A percentile compares a stretch with the other conserved stretches of the same genome.
Evolutionary conservation across 2,113 vertebrate species (phyloP).

Genomic region (Oryzias javanicus): DNA sequence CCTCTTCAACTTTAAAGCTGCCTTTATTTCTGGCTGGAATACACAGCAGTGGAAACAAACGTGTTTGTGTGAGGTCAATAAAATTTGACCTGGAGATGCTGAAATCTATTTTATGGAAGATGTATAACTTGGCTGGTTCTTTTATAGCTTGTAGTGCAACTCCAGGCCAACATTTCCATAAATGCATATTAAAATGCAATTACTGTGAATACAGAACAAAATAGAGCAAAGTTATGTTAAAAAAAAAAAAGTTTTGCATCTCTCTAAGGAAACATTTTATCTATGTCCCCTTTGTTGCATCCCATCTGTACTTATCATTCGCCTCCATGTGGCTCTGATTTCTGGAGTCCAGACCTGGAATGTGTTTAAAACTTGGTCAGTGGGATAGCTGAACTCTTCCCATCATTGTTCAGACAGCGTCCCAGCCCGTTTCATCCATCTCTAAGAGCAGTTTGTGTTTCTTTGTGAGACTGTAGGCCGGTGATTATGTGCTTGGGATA

Average conservation of each 20-base stretch:
- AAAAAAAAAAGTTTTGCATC: neutral
- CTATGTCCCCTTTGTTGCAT: constrained; percentile 12
- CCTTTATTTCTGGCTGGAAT: neutral
- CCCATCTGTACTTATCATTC: constrained; percentile 28
- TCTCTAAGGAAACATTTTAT: neutral
- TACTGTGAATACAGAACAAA: neutral
- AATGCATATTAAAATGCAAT: no score
- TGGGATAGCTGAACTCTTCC: constrained; percentile 43
- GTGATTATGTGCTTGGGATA: constrained; percentile 57
- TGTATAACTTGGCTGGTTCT: neutral
- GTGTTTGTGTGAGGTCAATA: no score
- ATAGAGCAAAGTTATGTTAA: neutral
- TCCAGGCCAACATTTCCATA: no score
- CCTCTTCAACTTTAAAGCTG: neutral
- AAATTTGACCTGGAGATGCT: no score
- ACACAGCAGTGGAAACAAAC: no score
- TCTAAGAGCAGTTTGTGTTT: constrained; percentile 13
- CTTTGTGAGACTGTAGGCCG: constrained; percentile 19
- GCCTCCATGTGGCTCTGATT: constrained; percentile 69
- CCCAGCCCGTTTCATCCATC: constrained; percentile 9
- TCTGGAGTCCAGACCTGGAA: constrained; percentile 50
- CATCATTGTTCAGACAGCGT: constrained; percentile 1
- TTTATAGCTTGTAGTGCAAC: neutral
- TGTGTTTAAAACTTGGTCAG: constrained; percentile 67
- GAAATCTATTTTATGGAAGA: no score